These are phyloP conservation scores for Arctia plantaginis DNA, from an alignment of 2,888 invertebrate species.

Conservation along the genomic window DNA sequence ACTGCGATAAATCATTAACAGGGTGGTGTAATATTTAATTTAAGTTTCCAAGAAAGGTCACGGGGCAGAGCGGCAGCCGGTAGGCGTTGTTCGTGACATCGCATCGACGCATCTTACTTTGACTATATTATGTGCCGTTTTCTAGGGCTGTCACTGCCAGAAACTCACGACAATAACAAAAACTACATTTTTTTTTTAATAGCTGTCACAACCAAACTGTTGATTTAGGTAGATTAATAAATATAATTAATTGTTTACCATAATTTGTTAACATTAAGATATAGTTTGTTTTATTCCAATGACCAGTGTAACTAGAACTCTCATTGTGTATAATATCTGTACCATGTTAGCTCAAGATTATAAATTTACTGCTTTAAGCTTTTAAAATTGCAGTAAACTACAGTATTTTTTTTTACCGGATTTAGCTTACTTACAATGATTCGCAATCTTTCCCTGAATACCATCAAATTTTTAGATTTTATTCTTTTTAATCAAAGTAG, in stretches of 20 bases:
- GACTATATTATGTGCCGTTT: conserved; percentile 25
- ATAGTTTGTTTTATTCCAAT: too few species aligned
- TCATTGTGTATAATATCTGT: too few species aligned
- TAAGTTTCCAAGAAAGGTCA: conserved; percentile 49
- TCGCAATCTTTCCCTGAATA: too few species aligned
- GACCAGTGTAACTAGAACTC: too few species aligned
- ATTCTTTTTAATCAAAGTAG: too few species aligned
- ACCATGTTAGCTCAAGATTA: too few species aligned
- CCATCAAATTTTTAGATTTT: too few species aligned
- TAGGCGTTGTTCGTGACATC: conserved; percentile 48
- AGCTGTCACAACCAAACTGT: background rate
- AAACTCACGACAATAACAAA: background rate
- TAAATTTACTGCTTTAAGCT: too few species aligned
- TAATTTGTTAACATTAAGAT: too few species aligned
- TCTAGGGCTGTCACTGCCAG: conserved; percentile 35
- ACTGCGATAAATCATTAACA: conserved; percentile 46
- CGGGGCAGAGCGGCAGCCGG: conserved; percentile 36
- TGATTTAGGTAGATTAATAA: background rate
- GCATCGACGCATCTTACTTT: conserved; percentile 40
- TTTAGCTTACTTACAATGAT: too few species aligned
- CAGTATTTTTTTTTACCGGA: too few species aligned
- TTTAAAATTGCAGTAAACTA: too few species aligned
- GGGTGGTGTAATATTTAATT: conserved; percentile 49
- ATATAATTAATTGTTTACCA: background rate
- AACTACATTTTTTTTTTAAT: background rate